These are phyloP conservation scores for Tribolium madens DNA, from an alignment of 1,140 invertebrate species.

Conservation along the genomic window DNA sequence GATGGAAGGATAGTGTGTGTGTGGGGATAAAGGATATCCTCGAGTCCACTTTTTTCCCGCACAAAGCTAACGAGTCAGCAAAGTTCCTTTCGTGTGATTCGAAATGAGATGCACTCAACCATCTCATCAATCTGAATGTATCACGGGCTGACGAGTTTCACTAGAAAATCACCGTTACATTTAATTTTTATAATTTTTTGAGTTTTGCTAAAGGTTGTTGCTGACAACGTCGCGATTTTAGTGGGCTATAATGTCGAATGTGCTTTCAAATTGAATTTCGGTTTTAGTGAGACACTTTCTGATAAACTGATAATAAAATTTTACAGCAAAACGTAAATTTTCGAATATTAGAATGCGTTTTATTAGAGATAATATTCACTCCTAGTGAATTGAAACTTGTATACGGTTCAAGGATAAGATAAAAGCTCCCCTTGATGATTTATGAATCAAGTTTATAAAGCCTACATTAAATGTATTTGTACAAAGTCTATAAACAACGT, in stretches of 20 bases:
- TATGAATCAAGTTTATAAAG: constrained; percentile 25
- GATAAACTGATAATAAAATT: constrained; percentile 44
- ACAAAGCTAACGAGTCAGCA: constrained; percentile 52
- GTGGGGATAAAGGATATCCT: not conserved
- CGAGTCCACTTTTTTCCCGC: constrained; percentile 19
- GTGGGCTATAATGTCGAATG: constrained; percentile 22
- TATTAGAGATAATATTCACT: constrained; percentile 6
- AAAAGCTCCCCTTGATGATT: constrained; percentile 21
- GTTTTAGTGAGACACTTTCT: constrained; percentile 37
- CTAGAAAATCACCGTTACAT: too few relatives aligned
- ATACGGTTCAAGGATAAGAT: constrained; percentile 13
- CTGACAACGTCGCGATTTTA: constrained; percentile 30
- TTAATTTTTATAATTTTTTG: too few relatives aligned
- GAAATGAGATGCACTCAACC: constrained; percentile 44
- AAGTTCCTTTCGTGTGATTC: constrained; percentile 44
- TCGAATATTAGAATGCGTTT: constrained; percentile 34
- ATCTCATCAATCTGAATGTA: constrained; percentile 34
- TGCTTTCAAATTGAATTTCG: constrained; percentile 40
- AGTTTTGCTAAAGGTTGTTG: constrained; percentile 1
- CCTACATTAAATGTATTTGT: constrained; percentile 42
- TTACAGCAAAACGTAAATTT: constrained; percentile 43
- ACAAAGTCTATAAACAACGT: constrained; percentile 40
- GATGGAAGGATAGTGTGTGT: not conserved
- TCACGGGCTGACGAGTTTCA: constrained; percentile 1
- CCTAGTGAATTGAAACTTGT: not conserved